These are phyloP conservation scores for Trachymyrmex septentrionalis DNA, from an alignment of 1,140 invertebrate species.

Conservation along the genomic window DNA sequence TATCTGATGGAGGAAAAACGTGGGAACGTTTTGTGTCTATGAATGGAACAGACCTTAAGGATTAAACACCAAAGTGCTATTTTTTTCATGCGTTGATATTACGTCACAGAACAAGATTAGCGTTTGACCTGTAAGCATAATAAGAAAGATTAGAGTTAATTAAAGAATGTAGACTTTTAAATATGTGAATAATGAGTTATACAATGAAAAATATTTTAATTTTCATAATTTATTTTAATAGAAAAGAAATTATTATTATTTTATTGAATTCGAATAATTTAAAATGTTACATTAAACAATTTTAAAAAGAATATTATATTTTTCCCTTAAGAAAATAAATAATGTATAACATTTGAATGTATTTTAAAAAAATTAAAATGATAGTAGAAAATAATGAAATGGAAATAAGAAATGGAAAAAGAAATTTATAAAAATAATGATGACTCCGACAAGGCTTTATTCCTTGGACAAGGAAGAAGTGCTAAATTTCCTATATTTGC, in stretches of 20 bases:
- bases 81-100: conserved; percentile 10
- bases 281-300: background rate
- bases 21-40: conserved; percentile 46
- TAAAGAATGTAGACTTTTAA: background rate
- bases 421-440: conserved; percentile 19
- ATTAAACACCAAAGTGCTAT: background rate
- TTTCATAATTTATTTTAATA: conserved; percentile 3
- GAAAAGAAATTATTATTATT: conserved; percentile 1
- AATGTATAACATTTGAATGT: background rate
- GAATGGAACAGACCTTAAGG: background rate
- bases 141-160: background rate
- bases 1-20: conserved; percentile 69
- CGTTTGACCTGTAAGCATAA: background rate
- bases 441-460: background rate
- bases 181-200: background rate
- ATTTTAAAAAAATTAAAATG: background rate
- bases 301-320: background rate
- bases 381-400: background rate
- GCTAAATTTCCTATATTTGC: conserved; percentile 1
- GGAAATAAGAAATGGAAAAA: background rate
- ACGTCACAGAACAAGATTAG: conserved; percentile 1
- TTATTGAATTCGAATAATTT: background rate
- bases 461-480: conserved; percentile 2
- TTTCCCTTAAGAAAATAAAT: conserved; percentile 1
- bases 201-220: background rate